Conservation (phyloP, 1,140 invertebrate species). For the Arion vulgaris region DNA sequence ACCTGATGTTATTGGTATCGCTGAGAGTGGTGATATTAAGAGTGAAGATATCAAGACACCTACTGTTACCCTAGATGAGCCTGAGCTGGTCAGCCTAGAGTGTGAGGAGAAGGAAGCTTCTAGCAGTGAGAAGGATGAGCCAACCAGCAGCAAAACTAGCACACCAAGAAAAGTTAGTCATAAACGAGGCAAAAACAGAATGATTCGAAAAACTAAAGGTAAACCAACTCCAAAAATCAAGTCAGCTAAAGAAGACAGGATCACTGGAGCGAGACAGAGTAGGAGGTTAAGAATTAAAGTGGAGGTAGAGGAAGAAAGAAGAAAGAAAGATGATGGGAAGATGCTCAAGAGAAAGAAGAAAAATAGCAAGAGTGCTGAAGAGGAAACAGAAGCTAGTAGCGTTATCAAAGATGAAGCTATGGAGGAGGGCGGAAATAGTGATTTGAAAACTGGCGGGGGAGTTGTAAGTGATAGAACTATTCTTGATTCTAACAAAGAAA, state of each 20-base stretch:
- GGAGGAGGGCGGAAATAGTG: not conserved
- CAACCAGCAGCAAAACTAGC: not conserved
- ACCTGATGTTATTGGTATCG: not conserved
- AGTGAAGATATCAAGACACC: not conserved
- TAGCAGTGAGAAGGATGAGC: not conserved
- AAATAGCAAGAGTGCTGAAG: not conserved
- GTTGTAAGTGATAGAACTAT: not conserved
- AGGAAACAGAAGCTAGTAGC: not conserved
- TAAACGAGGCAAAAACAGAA: constrained; percentile 7
- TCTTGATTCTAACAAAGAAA: not conserved
- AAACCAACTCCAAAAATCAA: not conserved
- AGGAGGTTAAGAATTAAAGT: constrained; percentile 22
- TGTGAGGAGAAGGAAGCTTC: not conserved
- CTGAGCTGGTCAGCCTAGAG: not conserved
- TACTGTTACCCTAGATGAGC: not conserved
- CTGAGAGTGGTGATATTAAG: not conserved
- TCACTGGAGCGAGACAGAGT: constrained; percentile 29
- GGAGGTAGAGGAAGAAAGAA: constrained; percentile 29
- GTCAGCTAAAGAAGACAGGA: not conserved
- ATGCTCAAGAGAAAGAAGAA: constrained; percentile 1
- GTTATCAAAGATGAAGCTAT: not conserved
- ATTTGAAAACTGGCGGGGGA: not conserved
- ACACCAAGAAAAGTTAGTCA: not conserved
- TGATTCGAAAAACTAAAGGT: not conserved
- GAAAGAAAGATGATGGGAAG: constrained; percentile 15